Evolutionary conservation across 2,888 invertebrate species (phyloP), one percentile per base, ranked within the genome.

Genomic region (Dolichomitus sp.): DNA sequence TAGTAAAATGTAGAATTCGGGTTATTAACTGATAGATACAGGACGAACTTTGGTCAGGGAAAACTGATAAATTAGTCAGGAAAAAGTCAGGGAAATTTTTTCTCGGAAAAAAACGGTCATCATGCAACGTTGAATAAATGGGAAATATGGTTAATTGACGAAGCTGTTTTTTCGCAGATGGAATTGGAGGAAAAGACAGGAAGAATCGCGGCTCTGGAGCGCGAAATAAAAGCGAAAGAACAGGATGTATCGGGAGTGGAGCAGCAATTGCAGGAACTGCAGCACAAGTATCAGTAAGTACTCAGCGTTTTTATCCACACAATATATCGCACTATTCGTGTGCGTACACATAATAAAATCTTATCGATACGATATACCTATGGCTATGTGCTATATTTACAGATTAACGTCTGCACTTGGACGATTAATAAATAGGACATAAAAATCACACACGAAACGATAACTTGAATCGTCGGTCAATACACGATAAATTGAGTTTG

Each of bases 111-210:
- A n/a, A n/a, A n/a, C n/a, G n/a, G n/a, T n/a, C n/a, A n/a, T n/a
- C n/a, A n/a, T n/a, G n/a, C n/a, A 23, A 23, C 23, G 23, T 23
- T 23, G 23, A 2, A 23, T 1, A 23, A 23, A 23, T 2, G 1
- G 66, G 7, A 70, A 61, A 50, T 14, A 4, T 1, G 50, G n/a
- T 4, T 59, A 54, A 54, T 4, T 27, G 4, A 54, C 23, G 12
- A 27, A 14, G 12, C 52, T 63, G 76, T 59, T 50, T 70, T 93
- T 93, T 84, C 90, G 93, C 93, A 96, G 93, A 95, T 96, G 90
- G 96, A 96, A 86, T 91, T 97, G 84, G 97, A 97, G 90, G 95
- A 95, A 77, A 97, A 97, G 93, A 96, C 97, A 17, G 97, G 97
- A 93, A 95, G 94, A 88, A 94, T 96, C 19, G 95, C 95, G 86